phyloP scores from a whole-genome alignment of 2,113 vertebrate species.

The Forbesichthys papilliferus region DNA sequence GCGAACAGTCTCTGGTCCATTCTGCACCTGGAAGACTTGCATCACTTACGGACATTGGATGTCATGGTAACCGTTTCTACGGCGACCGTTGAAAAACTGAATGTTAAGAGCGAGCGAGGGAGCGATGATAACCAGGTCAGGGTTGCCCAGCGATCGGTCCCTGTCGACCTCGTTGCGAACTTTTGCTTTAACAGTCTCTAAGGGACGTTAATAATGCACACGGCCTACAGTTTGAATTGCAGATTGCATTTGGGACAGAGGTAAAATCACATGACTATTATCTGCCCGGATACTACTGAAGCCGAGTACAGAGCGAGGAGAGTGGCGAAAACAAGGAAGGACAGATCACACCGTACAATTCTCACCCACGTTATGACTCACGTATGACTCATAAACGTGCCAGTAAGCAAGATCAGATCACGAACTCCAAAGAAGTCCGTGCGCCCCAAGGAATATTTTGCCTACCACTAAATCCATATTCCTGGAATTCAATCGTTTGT shows the following conservation, averaged over 20 bases:
- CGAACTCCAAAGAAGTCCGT: not conserved
- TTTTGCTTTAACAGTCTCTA: slow-evolving; percentile 19
- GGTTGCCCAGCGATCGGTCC: slow-evolving; percentile 23
- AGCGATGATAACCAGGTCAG: slow-evolving; percentile 38
- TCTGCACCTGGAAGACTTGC: slow-evolving; percentile 70
- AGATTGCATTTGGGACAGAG: slow-evolving; percentile 30
- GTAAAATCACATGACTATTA: slow-evolving; percentile 57
- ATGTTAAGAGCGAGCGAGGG: slow-evolving; percentile 50
- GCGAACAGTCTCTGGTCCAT: slow-evolving; percentile 29
- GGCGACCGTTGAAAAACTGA: slow-evolving; percentile 59
- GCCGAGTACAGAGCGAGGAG: slow-evolving; percentile 37
- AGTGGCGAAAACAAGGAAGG: slow-evolving; percentile 46
- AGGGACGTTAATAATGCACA: slow-evolving; percentile 1
- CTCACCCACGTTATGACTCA: slow-evolving; percentile 71
- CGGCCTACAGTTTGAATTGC: slow-evolving; percentile 1
- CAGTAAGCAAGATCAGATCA: slow-evolving; percentile 48
- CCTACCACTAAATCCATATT: slow-evolving; percentile 27
- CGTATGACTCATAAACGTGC: slow-evolving; percentile 71
- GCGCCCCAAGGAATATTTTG: slow-evolving; percentile 48
- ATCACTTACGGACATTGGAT: slow-evolving; percentile 65
- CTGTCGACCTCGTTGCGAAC: slow-evolving; percentile 19
- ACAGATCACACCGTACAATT: slow-evolving; percentile 38
- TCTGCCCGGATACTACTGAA: slow-evolving; percentile 68
- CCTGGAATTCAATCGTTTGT: slow-evolving; percentile 57
- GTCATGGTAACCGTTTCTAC: slow-evolving; percentile 71